Evolutionary conservation across 2,888 invertebrate genomes (phyloP), one percentile per base, ranked within the genome.

Genomic region (Apotomis capreana): DNA sequence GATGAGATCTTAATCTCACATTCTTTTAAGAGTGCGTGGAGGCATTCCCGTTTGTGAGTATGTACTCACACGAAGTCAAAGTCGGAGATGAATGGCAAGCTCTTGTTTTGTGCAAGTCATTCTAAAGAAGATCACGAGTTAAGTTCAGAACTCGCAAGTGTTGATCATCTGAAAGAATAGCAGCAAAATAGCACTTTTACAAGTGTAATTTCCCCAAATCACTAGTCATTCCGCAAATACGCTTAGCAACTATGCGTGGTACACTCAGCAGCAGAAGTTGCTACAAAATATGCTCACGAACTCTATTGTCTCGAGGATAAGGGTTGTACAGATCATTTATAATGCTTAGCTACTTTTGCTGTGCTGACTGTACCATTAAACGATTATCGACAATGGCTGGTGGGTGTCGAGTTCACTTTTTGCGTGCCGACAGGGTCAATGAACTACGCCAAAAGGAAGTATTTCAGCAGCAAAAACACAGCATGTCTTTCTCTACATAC

Each of bases 381-480:
- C 67, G 67, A 71, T 71, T 71, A 71, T 68, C 67, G 61, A 10
- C 61, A 55, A 55, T 71, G 67, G 67, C 40, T 3, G 55, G 61
- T 69, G 10, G 67, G 51, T 59, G 71, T 44, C 13, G 65, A 44
- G 55, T 64, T 54, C 15, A 65, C 49, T 71, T 71, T 68, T 71
- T 71, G 71, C 67, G 57, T 26, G 58, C 52, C 58, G 51, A 51
- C 37, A 37, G 5, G 71, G 60, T 68, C 67, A 61, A 37, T 49
- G 54, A 71, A 44, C 61, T 52, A 13, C 40, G 15, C 37, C 3
- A n/a, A 65, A 64, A 4, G 46, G 26, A 36, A 57, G 0, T n/a
- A 12, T 44, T 55, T 55, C 54, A 15, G 40, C 8, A 15, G 15
- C 12, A 44, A 44, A 55, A 13, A 13, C 12, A 52, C 44, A 4